Percentiles rank a stretch among this genome's conserved stretches.
Conservation (phyloP, 2,888 invertebrate species). For the Pasiphila rectangulata region DNA sequence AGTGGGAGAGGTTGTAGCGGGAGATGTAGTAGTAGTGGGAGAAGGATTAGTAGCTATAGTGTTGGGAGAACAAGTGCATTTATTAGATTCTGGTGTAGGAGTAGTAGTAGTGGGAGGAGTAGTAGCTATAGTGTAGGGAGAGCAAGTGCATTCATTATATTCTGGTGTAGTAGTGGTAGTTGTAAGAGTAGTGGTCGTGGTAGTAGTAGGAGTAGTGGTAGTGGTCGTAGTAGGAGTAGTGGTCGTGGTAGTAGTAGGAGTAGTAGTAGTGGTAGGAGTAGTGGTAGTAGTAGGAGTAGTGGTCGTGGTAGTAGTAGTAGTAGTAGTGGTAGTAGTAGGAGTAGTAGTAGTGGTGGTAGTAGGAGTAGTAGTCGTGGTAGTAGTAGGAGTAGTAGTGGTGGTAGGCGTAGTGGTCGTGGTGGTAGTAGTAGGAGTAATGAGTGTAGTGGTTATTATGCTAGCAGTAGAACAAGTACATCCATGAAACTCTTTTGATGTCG, state of each 20-base stretch:
- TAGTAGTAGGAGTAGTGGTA: background rate
- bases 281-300: background rate
- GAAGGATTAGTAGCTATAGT: too few species aligned
- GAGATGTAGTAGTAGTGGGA: too few species aligned
- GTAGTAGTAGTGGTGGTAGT: background rate
- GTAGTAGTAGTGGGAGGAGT: background rate
- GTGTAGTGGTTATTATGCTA: slow-evolving; percentile 12
- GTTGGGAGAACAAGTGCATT: background rate
- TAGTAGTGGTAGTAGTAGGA: background rate
- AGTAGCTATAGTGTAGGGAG: background rate
- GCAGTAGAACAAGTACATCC: background rate
- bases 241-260: background rate
- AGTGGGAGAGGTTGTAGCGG: too few species aligned
- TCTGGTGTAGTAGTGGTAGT: background rate
- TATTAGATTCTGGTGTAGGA: background rate
- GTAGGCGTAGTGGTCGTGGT: background rate
- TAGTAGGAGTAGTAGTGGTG: background rate
- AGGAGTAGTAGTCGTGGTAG: background rate
- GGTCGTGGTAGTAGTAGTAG: background rate
- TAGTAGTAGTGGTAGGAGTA: background rate
- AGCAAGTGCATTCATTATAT: slow-evolving; percentile 1
- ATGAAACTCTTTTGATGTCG: background rate
- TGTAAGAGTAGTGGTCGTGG: background rate
- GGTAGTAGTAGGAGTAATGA: slow-evolving; percentile 13
- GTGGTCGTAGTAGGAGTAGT: slow-evolving; percentile 6